Evolutionary conservation across 2,797 vertebrate species (phyloP), one percentile per base, ranked within the genome.

Genomic region (Crossoptilon crossoptilon): DNA sequence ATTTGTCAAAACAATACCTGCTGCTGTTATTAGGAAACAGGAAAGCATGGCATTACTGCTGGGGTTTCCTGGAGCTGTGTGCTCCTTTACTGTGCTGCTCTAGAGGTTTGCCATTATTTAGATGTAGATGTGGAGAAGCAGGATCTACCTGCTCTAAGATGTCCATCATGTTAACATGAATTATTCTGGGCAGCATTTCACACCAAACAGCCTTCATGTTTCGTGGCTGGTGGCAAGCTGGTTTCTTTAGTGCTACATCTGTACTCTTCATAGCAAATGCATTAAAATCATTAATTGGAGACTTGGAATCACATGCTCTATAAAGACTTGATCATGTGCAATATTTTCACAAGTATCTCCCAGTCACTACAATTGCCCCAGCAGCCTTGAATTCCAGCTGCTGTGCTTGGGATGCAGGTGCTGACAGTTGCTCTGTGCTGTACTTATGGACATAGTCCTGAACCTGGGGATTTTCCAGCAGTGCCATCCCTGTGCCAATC

Each of bases 341-440:
- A 17, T 26, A 18, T 55, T 73, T 78, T 71, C 11, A 48, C 44
- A 48, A 1, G 12, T 31, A 14, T 19, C 41, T 83, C 44, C n/a
- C 58, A n/a, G 43, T 24, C 2, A 0, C 46, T 89, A 37, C 56
- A 24, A 1, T 39, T 56, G 19, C 55, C 46, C n/a, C 44, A 18
- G 55, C 51, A 63, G 43, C 12, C 46, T 62, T 1, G 2, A 0
- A 15, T 23, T 58, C 58, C 2, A 1, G 21, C 14, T 55, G 37
- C 24, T 11, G 3, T 44, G 31, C 76, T 55, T 24, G 31, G 55
- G 37, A 41, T 72, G 58, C 49, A 0, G 6, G 1, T 46, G 49
- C 55, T 49, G 63, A 33, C 70, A 0, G 1, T 41, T 53, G 63
- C 66, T 90, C 44, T 56, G 27, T 58, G 71, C 8, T 43, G 0